These are phyloP conservation scores for Drosophila kambysellisi DNA, from an alignment of 2,888 invertebrate genomes.

Conservation along the genomic window DNA sequence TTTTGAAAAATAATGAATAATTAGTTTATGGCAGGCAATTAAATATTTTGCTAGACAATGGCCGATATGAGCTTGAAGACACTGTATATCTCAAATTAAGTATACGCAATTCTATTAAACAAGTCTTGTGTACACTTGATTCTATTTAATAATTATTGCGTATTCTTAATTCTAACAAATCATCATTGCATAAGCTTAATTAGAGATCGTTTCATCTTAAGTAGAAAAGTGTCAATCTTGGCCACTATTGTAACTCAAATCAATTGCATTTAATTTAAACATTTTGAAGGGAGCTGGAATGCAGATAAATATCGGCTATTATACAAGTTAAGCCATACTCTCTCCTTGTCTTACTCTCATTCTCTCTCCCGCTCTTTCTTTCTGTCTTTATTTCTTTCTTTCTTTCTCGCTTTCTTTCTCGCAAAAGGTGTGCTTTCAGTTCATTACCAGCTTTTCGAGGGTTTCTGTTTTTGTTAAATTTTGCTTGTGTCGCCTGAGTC, in stretches of 20 bases:
- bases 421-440: constrained; percentile 37
- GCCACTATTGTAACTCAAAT: not conserved
- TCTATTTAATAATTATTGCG: not conserved
- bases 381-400: not conserved
- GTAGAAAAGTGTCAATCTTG: not conserved
- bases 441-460: constrained; percentile 14
- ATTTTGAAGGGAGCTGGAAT: not conserved
- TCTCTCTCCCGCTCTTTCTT: not conserved
- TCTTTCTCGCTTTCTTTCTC: constrained; percentile 2
- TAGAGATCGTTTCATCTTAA: not conserved
- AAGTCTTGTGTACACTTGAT: no score
- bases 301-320: not conserved
- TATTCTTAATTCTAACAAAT: not conserved
- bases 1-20: no score
- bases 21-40: no score
- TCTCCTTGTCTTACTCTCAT: not conserved
- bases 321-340: not conserved
- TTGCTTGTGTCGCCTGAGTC: constrained; percentile 25
- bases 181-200: not conserved
- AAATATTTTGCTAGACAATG: no score
- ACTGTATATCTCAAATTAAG: not conserved
- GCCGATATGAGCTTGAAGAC: no score
- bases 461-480: not conserved
- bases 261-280: constrained; percentile 3
- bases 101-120: not conserved